Evolutionary conservation across 2,888 invertebrate species (phyloP), one percentile per base, ranked within the genome.

Genomic region (Clanis bilineata): DNA sequence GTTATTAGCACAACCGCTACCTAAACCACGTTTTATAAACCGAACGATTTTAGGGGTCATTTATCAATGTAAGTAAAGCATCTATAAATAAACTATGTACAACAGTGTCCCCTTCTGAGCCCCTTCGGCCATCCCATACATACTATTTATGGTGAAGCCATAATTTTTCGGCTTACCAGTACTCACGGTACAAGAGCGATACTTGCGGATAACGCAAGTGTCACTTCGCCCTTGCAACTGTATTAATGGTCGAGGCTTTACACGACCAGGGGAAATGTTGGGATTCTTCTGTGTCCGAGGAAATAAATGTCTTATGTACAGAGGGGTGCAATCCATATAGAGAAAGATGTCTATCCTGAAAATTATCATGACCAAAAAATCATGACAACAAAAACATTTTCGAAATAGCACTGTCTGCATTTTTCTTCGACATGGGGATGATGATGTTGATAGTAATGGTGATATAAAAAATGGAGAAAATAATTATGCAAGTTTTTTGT

Each of bases 141-240:
- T 85, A 72, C 76, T 76, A 72, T 76, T 86, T 84, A 81, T 71
- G 44, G 61, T 63, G 64, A 64, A 65, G 76, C 73, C 74, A 81
- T 85, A 81, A 78, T 79, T 85, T 79, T 67, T 67, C 62, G 77
- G 82, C 83, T 86, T 84, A 82, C 69, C 65, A 76, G 74, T n/a
- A n/a, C n/a, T 68, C 72, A 67, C 72, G 67, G 66, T 67, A 58
- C 65, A 70, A 76, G 80, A 84, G 66, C 76, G 73, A 85, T 81
- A 72, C 72, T 64, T 60, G 59, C 36, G 85, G 83, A 86, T 86
- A 85, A 80, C 67, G 72, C 68, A 62, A 69, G 72, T 83, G 85
- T 80, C 86, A 81, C 76, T 74, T 82, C 77, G 74, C 84, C 83
- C 82, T 81, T 79, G 69, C 78, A 66, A 73, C 63, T 75, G 79